Percentiles rank a stretch among this genome's conserved stretches.
Conservation (phyloP, 2,113 vertebrate species). For the Limanda limanda region DNA sequence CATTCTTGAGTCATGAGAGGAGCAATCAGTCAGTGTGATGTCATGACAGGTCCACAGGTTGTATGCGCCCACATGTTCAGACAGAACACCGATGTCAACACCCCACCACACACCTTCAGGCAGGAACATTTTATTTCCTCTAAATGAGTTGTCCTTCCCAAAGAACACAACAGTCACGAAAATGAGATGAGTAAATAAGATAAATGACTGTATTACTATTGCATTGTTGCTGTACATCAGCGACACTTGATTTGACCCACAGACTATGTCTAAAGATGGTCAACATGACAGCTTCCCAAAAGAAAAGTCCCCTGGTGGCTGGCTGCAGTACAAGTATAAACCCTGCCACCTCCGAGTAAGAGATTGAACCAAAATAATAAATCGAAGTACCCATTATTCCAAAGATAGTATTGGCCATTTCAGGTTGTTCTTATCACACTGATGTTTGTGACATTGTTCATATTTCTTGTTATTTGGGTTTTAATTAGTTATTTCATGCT, state of each 20-base stretch:
- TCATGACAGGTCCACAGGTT: conserved; percentile 67
- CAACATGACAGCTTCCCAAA: not conserved
- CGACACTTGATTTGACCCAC: not conserved
- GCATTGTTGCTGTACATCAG: not conserved
- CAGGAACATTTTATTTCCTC: conserved; percentile 33
- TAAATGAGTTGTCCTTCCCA: conserved; percentile 13
- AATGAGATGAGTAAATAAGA: not conserved
- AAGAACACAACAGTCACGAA: conserved; percentile 1
- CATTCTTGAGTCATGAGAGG: conserved; percentile 74
- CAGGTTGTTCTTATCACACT: too few relatives aligned
- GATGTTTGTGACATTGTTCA: too few relatives aligned
- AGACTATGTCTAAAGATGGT: not conserved
- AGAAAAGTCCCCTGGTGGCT: too few relatives aligned
- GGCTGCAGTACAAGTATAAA: too few relatives aligned
- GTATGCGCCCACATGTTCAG: conserved; percentile 56
- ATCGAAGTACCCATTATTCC: not conserved
- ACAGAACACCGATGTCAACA: conserved; percentile 55
- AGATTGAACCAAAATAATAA: too few relatives aligned
- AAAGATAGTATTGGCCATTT: not conserved
- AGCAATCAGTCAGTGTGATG: conserved; percentile 60
- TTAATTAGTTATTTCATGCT: too few relatives aligned
- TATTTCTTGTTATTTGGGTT: too few relatives aligned
- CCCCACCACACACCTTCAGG: conserved; percentile 53
- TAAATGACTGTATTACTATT: not conserved
- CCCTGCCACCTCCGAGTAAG: too few relatives aligned